Base-by-base conservation (phyloP, 1,140 invertebrate genomes). In the Drosophila orosa region DNA sequence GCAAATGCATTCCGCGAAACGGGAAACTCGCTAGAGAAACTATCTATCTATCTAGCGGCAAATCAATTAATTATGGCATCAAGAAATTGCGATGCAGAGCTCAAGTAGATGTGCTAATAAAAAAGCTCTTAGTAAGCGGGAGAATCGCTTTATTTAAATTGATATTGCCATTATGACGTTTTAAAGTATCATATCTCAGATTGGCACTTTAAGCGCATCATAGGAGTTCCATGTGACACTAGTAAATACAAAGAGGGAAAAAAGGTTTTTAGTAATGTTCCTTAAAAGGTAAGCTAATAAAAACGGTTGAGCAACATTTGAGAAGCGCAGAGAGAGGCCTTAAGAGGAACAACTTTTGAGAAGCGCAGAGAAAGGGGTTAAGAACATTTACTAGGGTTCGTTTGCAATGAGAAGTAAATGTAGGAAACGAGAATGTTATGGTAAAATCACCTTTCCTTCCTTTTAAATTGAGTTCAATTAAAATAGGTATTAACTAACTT, bases 21-120 rank as follows among this genome's bases (percentile, higher is more conserved):
- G 61, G 61, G 54, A 74, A 77, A 56, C 42, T 33, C 61, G 52
- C 29, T 37, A 31, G 42, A 61, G 57, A 74, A 67, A 62, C 19
- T 15, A 33, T 8, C 24, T 47, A 25, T 13, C 44, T 59, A 52
- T 63, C 48, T 55, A 47, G 47, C 50, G 57, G 48, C 68, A 62
- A 54, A 78, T 78, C 73, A 80, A 84, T 84, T 77, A 81, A 73
- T 77, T 56, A 66, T 86, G 63, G 55, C 81, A 74, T 58, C 56
- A 19, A 78, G 45, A 80, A 48, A 74, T 22, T 74, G 71, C 71
- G 58, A 47, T 74, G 47, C 72, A 55, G 35, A 58, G 40, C 25
- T 9, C 1, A 19, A 31, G 67, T 71, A 45, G 66, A 54, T 39
- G 66, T 71, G 48, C 42, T 58, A 22, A 71, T 69, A 47, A 33